These are phyloP conservation scores for Tragelaphus buxtoni DNA, from an alignment of 2,113 vertebrate species.

Conservation along the genomic window DNA sequence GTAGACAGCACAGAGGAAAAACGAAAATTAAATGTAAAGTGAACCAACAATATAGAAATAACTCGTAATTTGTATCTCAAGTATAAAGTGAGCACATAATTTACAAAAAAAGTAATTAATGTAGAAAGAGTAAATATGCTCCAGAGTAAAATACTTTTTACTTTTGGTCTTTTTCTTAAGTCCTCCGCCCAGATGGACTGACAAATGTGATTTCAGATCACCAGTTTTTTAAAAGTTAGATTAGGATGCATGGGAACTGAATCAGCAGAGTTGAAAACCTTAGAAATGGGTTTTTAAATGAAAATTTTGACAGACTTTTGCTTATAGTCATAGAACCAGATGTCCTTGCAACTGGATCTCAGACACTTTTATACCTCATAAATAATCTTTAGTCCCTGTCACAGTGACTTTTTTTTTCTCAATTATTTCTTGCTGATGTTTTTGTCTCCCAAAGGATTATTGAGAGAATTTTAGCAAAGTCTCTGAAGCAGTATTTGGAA, in stretches of 20 bases:
- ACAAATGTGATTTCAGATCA: not conserved
- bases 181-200: not conserved
- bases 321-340: not conserved
- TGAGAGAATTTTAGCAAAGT: not conserved
- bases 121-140: not conserved
- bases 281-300: not conserved
- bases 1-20: not conserved
- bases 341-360: not conserved
- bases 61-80: not conserved
- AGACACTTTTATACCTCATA: slow-evolving; percentile 47
- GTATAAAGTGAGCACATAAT: not conserved
- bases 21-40: not conserved
- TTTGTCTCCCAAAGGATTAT: not conserved
- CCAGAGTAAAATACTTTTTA: not conserved
- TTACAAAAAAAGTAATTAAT: not conserved
- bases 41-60: not conserved
- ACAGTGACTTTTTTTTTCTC: not conserved
- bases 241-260: not conserved
- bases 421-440: not conserved
- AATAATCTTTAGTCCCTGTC: slow-evolving; percentile 33
- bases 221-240: not conserved
- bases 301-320: not conserved
- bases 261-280: not conserved
- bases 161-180: not conserved
- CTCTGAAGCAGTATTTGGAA: not conserved